Evolutionary conservation across 2,888 invertebrate species (phyloP).

Genomic region (Eupeodes latifasciatus): DNA sequence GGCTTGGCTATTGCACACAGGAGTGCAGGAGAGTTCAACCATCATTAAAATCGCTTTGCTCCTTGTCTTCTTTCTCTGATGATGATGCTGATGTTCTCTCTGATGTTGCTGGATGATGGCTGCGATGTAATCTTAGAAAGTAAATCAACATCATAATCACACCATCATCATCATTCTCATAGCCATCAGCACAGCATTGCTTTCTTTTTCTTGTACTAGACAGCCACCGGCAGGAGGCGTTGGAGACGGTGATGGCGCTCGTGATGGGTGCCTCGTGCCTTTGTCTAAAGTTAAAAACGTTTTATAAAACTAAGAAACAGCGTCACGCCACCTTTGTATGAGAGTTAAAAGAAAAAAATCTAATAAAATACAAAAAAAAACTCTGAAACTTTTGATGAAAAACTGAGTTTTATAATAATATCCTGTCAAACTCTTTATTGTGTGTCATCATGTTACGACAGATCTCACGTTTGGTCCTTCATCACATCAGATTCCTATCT

Average conservation of each 20-base stretch:
- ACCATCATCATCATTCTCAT: conserved; percentile 25
- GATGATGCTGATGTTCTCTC: background rate
- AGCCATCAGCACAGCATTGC: conserved; percentile 25
- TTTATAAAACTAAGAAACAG: conserved; percentile 3
- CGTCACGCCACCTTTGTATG: conserved; percentile 5
- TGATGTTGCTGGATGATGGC: background rate
- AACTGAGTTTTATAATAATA: conserved; percentile 47
- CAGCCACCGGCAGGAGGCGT: background rate
- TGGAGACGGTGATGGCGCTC: background rate
- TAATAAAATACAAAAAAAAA: conserved; percentile 4
- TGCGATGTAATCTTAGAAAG: conserved; percentile 53
- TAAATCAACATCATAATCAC: conserved; percentile 59
- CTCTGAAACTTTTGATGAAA: conserved; percentile 52
- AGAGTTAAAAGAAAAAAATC: conserved; percentile 22
- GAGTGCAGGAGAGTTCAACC: conserved; percentile 23
- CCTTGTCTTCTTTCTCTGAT: conserved; percentile 19
- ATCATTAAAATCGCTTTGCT: conserved; percentile 49
- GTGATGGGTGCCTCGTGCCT: no score
- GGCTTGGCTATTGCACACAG: background rate
- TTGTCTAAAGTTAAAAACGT: conserved; percentile 2
- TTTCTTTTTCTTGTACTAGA: conserved; percentile 9
- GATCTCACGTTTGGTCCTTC: conserved; percentile 38
- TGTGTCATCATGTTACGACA: conserved; percentile 65
- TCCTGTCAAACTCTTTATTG: conserved; percentile 68
- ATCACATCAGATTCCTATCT: conserved; percentile 37